Base-by-base conservation (phyloP, 1,140 invertebrate genomes). In the Stenopsyche tienmushanensis region DNA sequence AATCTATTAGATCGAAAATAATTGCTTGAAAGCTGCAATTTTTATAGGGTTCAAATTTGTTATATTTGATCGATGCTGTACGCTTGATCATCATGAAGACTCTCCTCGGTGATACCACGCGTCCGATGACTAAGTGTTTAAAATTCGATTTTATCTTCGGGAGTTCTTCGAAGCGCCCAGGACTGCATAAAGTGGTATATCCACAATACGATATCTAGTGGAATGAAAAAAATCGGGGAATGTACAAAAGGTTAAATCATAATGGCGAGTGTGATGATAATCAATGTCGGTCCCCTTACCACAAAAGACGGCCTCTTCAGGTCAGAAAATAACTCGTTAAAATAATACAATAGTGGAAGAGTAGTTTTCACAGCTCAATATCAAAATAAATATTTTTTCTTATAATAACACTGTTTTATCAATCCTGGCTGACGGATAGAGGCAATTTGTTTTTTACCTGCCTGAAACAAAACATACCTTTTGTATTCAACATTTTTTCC, bases 321-420 rank as follows among this genome's bases (percentile, higher is more conserved):
- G 41, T 42, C 41, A 20, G 20, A 57, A 23, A 42, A 39, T n/a
- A 15, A 53, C 24, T 53, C 50, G 47, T 53, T 42, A 57, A 57
- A 42, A 57, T 20, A 34, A 29, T n/a, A 62, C 26, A 50, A 62
- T 42, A 45, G 26, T 44, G 41, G 23, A 13, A 17, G 47, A 21
- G 41, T 52, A 49, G 26, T 55, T 64, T 55, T 54, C 65, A 70
- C 68, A 62, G 68, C 57, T 69, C 47, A 55, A 55, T 62, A 59
- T 64, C 57, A 66, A 66, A 70, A 70, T 70, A 70, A 70, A 70
- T 70, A 70, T 70, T 70, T 70, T 70, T 66, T 66, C 54, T 64
- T 53, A 47, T 70, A 70, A 70, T 70, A 70, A 70, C 65, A 70
- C 68, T 55, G 68, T 65, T 70, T 70, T 70, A 70, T 70, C 68